Conservation (phyloP, 2,888 invertebrate species). For the Apamea crenata region DNA sequence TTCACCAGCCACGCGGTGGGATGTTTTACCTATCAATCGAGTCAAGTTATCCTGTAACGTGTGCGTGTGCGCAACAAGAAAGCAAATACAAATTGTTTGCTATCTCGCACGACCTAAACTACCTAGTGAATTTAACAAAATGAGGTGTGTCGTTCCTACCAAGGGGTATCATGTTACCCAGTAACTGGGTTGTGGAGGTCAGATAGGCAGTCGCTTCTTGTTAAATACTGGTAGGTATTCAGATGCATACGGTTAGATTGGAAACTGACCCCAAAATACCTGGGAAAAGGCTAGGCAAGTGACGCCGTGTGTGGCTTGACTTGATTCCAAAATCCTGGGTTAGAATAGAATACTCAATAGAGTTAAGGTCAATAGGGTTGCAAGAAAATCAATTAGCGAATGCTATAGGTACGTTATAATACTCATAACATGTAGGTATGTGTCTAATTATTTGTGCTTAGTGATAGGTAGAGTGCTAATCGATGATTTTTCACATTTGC, state of each 20-base stretch:
- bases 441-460: no score
- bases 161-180: no score
- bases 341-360: no score
- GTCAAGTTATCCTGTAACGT: constrained; percentile 16
- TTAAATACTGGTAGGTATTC: not conserved
- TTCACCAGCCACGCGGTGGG: not conserved
- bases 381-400: no score
- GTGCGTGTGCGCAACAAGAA: not conserved
- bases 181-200: not conserved
- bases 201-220: not conserved
- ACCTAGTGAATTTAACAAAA: not conserved
- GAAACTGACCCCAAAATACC: no score
- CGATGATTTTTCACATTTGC: no score
- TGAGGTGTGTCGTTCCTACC: no score
- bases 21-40: not conserved
- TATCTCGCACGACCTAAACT: not conserved
- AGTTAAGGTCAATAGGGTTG: no score
- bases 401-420: no score
- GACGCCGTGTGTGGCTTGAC: not conserved
- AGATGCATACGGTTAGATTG: not conserved
- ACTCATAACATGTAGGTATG: no score
- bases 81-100: not conserved
- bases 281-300: not conserved
- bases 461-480: no score
- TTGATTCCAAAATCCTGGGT: not conserved